Evolutionary conservation across 2,113 vertebrate genomes (phyloP).

Genomic region (Anguilla rostrata): DNA sequence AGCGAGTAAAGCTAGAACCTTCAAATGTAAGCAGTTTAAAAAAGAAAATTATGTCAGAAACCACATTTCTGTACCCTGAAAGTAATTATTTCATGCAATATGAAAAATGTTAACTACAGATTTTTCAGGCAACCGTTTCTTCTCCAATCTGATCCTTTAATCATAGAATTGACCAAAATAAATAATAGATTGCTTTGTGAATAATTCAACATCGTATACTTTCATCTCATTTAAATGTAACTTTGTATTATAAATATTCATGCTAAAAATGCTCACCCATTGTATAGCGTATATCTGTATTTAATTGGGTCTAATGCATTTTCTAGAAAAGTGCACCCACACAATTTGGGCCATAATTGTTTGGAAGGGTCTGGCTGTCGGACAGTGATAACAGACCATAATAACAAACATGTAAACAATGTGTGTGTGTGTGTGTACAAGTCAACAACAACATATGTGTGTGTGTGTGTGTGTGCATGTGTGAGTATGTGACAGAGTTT

Average conservation of each 20-base stretch:
- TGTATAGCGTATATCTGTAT: constrained; percentile 61
- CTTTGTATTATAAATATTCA: constrained; percentile 70
- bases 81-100: constrained; percentile 62
- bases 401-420: neutral
- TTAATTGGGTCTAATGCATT: constrained; percentile 72
- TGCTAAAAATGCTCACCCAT: constrained; percentile 67
- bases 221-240: constrained; percentile 75
- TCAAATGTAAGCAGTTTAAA: constrained; percentile 63
- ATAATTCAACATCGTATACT: constrained; percentile 72
- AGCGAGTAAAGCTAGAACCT: constrained; percentile 29
- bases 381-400: neutral
- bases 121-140: constrained; percentile 66
- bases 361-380: neutral
- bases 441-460: too few relatives aligned
- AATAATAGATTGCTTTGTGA: constrained; percentile 70
- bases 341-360: constrained; percentile 25
- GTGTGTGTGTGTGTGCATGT: neutral
- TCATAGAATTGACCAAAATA: constrained; percentile 70
- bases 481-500: neutral
- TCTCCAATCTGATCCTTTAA: constrained; percentile 69
- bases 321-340: constrained; percentile 62
- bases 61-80: constrained; percentile 36
- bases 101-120: constrained; percentile 60
- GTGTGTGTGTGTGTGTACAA: neutral
- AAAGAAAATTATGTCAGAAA: constrained; percentile 52